phyloP scores from a whole-genome alignment of 2,797 vertebrate genomes.

The Anolis apletophallus region DNA sequence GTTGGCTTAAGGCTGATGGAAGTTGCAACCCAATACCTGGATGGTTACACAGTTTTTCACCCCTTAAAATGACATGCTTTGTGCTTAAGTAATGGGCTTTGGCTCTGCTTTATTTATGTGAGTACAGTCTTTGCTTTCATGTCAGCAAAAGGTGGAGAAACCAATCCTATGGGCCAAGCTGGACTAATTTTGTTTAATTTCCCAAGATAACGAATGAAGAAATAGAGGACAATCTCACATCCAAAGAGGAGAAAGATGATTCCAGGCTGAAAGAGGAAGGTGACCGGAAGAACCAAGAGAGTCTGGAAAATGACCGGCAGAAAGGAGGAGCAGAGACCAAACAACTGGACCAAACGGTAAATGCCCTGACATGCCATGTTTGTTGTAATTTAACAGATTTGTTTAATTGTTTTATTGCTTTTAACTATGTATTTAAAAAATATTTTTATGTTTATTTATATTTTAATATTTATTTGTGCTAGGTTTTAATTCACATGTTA shows the following conservation, averaged over 20 bases:
- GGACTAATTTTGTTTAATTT: neutral
- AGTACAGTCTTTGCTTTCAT: neutral
- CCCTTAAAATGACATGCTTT: neutral
- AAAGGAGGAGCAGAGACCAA: constrained; percentile 65
- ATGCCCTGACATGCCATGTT: too few relatives aligned
- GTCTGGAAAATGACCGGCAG: constrained; percentile 6
- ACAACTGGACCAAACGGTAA: constrained; percentile 29
- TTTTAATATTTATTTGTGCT: too few relatives aligned
- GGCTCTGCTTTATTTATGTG: neutral
- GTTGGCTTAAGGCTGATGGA: too few relatives aligned
- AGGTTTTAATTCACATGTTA: too few relatives aligned
- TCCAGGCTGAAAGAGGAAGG: constrained; percentile 51
- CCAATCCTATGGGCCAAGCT: neutral
- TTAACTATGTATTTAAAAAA: too few relatives aligned
- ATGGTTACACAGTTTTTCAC: too few relatives aligned
- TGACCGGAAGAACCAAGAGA: constrained; percentile 10
- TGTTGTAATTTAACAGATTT: too few relatives aligned
- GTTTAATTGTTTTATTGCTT: too few relatives aligned
- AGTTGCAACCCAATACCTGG: too few relatives aligned
- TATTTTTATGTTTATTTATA: too few relatives aligned
- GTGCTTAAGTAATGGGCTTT: neutral
- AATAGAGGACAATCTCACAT: constrained; percentile 46
- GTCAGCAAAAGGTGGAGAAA: neutral
- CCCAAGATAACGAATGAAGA: constrained; percentile 77
- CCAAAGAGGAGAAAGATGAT: constrained; percentile 68